A percentile compares a stretch with the other conserved stretches of the same genome.
These are phyloP conservation scores for Drosophila merina DNA, from an alignment of 2,888 invertebrate genomes.

Conservation along the genomic window DNA sequence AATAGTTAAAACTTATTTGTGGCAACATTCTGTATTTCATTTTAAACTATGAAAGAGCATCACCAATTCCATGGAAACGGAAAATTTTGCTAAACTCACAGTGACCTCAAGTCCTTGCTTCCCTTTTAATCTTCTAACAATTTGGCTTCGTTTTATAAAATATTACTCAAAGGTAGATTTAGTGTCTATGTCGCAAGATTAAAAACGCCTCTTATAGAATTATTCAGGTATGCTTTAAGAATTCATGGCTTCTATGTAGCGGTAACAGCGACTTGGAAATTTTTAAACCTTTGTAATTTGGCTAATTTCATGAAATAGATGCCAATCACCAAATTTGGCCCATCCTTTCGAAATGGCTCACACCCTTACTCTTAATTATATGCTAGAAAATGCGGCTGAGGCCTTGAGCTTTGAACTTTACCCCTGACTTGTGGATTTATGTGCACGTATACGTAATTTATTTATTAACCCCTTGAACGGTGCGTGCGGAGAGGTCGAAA, in stretches of 20 bases:
- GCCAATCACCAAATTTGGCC: constrained; percentile 55
- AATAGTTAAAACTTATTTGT: too few species aligned
- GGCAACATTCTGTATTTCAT: background rate
- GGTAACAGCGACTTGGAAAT: constrained; percentile 19
- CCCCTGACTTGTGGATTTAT: constrained; percentile 69
- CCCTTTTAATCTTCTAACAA: background rate
- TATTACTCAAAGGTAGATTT: constrained; percentile 1
- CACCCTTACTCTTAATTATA: constrained; percentile 48
- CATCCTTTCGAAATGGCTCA: constrained; percentile 5
- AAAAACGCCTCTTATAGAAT: constrained; percentile 2
- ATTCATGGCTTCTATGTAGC: constrained; percentile 34
- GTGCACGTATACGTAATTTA: constrained; percentile 80
- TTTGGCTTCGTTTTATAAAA: constrained; percentile 10
- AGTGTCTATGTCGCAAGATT: background rate
- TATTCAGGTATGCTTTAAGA: constrained; percentile 12
- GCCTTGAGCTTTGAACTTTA: constrained; percentile 66
- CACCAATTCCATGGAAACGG: background rate
- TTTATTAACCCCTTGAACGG: constrained; percentile 76
- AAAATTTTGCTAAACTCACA: background rate
- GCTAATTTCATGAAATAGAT: constrained; percentile 76
- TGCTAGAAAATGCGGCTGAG: constrained; percentile 42
- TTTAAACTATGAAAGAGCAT: background rate
- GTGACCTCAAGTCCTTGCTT: background rate
- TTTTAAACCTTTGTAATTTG: constrained; percentile 55
- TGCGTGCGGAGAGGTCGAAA: constrained; percentile 37